Evolutionary conservation across 2,888 invertebrate genomes (phyloP), one percentile per base, ranked within the genome.

Genomic region (Hofmannophila pseudospretella): DNA sequence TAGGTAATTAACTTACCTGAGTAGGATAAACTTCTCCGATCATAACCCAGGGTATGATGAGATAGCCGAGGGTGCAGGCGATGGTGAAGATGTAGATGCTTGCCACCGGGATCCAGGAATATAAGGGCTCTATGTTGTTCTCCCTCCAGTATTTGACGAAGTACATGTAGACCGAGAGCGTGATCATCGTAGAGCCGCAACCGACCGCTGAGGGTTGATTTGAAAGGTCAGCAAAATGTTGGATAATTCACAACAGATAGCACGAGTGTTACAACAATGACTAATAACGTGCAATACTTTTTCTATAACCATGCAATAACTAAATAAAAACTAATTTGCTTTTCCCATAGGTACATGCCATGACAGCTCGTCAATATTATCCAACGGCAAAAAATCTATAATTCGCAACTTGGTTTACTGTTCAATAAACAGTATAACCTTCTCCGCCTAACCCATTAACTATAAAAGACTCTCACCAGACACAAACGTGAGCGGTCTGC

Each of bases 41-140:
- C 92, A 92, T 92, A 7, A 92, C 88, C 92, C 92, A 92, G 0
- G 92, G 92, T 10, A 92, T 89, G 26, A 92, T 91, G 32, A 92
- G 70, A 53, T 90, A 92, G 7, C 92, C 92, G 7, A 92, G 65
- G 0, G 91, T 91, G 42, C 91, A 91, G 7, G 88, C 81, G 22
- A 90, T 76, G 4, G 88, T 90, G 66, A 91, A 92, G 5, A 88
- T 49, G 54, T 88, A 90, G 43, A 92, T 89, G 49, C 88, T 88
- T 26, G 86, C 68, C 0, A 91, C 87, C 0, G 92, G 92, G 14
- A 92, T 74, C 91, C 91, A 92, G 0, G 90, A 87, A 53, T 80
- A 66, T 10, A 65, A 60, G 0, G 79, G 75, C 0, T 71, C 45
- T 0, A 88, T 48, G 27, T 64, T 45, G 28, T 81, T 75, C 0